Percentiles rank a stretch among this genome's conserved stretches.
These are phyloP conservation scores for Motacilla tschutschensis DNA, from an alignment of 2,113 vertebrate species.

Conservation along the genomic window DNA sequence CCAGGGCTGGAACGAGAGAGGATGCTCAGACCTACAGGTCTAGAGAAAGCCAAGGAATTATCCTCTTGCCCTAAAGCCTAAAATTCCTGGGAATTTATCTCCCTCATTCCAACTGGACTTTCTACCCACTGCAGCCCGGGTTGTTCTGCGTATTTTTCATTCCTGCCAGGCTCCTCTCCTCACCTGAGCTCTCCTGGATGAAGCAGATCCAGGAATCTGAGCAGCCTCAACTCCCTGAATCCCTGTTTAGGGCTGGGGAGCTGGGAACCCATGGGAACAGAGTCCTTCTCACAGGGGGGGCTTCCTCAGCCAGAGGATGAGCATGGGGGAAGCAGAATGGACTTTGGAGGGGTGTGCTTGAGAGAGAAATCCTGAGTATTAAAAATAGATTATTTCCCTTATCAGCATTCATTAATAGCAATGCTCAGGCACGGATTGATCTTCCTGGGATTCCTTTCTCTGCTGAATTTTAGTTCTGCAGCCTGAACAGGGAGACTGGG, in stretches of 20 bases:
- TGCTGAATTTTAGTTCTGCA: not conserved
- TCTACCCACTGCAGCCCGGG: not conserved
- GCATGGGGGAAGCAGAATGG: not conserved
- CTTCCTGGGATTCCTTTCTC: not conserved
- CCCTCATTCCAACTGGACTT: not conserved
- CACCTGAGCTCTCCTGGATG: not conserved
- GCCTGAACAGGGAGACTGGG: not conserved
- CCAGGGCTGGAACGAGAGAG: not conserved
- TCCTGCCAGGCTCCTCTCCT: not conserved
- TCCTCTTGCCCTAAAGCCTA: not conserved
- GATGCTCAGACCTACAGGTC: not conserved
- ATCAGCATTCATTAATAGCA: not conserved
- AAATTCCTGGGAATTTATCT: not conserved
- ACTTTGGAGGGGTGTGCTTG: not conserved
- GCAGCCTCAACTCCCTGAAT: not conserved
- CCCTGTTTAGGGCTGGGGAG: not conserved
- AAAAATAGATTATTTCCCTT: not conserved
- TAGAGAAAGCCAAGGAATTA: not conserved
- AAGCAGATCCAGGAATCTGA: not conserved
- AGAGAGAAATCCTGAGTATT: not conserved
- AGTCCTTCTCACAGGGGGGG: not conserved
- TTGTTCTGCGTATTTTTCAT: not conserved
- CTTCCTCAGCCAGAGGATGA: not conserved
- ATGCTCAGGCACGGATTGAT: not conserved
- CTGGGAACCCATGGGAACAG: accelerated